These are phyloP conservation scores for Umimayanthus chanpuru DNA, from an alignment of 92 coral and sea anemone genomes.

Conservation along the genomic window DNA sequence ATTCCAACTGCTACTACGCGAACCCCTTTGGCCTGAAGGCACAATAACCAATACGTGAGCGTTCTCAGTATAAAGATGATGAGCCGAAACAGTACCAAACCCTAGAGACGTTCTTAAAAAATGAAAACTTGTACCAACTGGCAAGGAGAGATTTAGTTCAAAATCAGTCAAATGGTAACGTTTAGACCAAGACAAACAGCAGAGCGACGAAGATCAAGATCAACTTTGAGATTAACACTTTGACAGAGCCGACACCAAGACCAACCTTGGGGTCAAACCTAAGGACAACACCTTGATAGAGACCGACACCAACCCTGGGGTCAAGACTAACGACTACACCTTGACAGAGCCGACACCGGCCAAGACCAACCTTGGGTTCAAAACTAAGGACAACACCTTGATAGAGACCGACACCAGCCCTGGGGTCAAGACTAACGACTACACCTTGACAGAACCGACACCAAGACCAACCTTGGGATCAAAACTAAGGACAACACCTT, in stretches of 20 bases:
- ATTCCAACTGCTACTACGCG: constrained; percentile 34
- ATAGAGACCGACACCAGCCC: too few relatives aligned
- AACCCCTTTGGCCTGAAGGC: constrained; percentile 10
- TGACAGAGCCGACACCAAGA: too few relatives aligned
- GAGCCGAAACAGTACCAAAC: not conserved
- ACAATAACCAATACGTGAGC: not conserved
- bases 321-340: too few relatives aligned
- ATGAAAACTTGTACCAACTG: too few relatives aligned
- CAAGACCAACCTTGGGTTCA: too few relatives aligned
- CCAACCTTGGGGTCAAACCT: too few relatives aligned
- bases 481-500: not conserved
- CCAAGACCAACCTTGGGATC: too few relatives aligned
- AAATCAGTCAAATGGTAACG: not conserved
- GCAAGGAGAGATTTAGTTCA: not conserved
- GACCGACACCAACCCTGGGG: too few relatives aligned
- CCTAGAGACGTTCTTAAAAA: not conserved
- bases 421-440: too few relatives aligned
- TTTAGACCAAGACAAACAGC: not conserved
- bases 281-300: not conserved
- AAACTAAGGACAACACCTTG: not conserved
- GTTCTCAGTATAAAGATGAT: not conserved
- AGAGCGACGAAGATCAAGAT: not conserved
- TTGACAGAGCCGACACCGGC: not conserved
- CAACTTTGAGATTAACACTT: not conserved
- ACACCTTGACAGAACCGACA: too few relatives aligned